Conservation (phyloP, 2,888 invertebrate genomes). For the Drosophila flavopinicola region DNA sequence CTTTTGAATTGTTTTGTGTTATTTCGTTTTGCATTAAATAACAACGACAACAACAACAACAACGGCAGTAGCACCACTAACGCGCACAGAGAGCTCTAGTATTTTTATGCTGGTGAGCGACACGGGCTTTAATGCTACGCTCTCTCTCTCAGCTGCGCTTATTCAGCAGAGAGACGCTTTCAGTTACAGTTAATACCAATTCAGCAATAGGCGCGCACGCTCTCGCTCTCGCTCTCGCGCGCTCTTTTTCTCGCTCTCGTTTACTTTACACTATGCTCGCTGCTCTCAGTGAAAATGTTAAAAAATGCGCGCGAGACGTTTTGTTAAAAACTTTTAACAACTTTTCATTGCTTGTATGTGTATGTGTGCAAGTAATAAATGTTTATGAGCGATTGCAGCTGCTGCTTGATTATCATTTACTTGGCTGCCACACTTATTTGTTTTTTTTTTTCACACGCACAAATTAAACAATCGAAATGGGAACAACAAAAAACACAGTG, state of each 20-base stretch:
- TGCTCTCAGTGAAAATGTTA: slow-evolving; percentile 65
- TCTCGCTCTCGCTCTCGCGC: slow-evolving; percentile 18
- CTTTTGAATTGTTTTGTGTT: slow-evolving; percentile 15
- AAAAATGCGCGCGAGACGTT: slow-evolving; percentile 73
- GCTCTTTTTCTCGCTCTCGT: slow-evolving; percentile 24
- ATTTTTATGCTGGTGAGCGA: slow-evolving; percentile 43
- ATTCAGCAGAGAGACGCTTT: slow-evolving; percentile 45
- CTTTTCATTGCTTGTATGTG: slow-evolving; percentile 31
- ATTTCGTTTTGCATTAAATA: slow-evolving; percentile 20
- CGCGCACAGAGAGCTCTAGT: slow-evolving; percentile 11
- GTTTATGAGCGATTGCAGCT: slow-evolving; percentile 33
- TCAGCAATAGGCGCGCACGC: slow-evolving; percentile 33
- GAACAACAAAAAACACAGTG: slow-evolving; percentile 20
- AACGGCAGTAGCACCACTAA: too few relatives aligned
- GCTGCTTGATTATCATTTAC: slow-evolving; percentile 15
- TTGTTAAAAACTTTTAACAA: slow-evolving; percentile 49
- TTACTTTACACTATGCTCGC: slow-evolving; percentile 24
- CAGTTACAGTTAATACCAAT: slow-evolving; percentile 43
- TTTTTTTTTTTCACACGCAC: slow-evolving; percentile 18
- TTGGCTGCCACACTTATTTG: slow-evolving; percentile 13
- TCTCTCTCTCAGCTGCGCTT: slow-evolving; percentile 32
- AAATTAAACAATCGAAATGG: slow-evolving; percentile 24
- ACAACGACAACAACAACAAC: slow-evolving; percentile 17
- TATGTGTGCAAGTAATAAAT: slow-evolving; percentile 24
- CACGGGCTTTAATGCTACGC: slow-evolving; percentile 15